Base-by-base conservation (phyloP, 2,797 vertebrate genomes). In the Sebastolobus altivelis region DNA sequence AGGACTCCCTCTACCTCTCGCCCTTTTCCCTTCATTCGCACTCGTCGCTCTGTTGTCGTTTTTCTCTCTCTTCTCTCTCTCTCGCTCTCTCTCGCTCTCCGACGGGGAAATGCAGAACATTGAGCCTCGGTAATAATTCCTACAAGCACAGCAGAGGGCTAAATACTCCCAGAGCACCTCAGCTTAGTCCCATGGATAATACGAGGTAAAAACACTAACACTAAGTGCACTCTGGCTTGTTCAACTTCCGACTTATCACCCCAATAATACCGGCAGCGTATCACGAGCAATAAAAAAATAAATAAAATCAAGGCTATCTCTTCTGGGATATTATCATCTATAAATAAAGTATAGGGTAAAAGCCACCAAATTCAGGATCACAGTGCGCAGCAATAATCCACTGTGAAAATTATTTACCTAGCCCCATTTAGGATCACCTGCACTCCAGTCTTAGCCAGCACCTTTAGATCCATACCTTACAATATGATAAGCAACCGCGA, bases 131-230 rank as follows among this genome's bases (percentile, higher is more conserved):
- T 88, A 90, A 92, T 92, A 90, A 89, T 91, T 95, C 89, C 83
- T 85, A 91, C 90, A 89, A 93, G 90, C 87, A 88, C 85, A 81
- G 86, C 88, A 86, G 87, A 88, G 79, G 72, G 43, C 87, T 91
- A 90, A 94, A 93, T 87, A 91, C 87, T 93, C 93, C 93, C 94
- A 81, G 66, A 79, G 86, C 90, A 86, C 85, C 88, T 86, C 61
- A 8, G 84, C 82, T 90, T 75, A 86, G 83, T 86, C 92, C 89
- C 80, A 61, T 27, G 76, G 88, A 89, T 88, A 84, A 89, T 78
- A 80, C 77, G 60, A 87, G 88, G 83, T 87, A 87, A 91, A 87
- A 93, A 91, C 81, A 81, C 79, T 83, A 93, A 91, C 81, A 81
- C 79, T 83, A 76, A 78, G 84, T 77, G 84, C 79, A 88, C 87